phyloP scores from a whole-genome alignment of 35 echinoderm and acorn worm species.

The Amphiura filiformis region DNA sequence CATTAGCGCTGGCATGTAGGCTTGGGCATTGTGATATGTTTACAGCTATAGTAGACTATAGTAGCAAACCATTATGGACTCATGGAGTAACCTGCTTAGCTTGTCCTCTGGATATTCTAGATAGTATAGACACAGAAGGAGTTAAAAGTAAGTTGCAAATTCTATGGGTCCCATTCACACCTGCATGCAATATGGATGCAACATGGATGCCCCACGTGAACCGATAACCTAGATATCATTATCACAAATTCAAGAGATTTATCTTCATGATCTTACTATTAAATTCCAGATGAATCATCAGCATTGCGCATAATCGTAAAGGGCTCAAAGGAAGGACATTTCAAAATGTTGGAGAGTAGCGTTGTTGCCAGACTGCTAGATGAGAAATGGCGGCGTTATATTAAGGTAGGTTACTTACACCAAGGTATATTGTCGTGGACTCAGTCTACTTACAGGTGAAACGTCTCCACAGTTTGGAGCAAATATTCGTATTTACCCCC shows the following conservation, averaged over 20 bases:
- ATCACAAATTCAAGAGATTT: too few species aligned
- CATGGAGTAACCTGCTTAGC: slow-evolving; percentile 76
- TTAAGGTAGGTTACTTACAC: neutral
- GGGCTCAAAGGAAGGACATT: neutral
- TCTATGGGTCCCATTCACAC: too few species aligned
- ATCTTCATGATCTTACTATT: neutral
- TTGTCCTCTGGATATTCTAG: slow-evolving; percentile 73
- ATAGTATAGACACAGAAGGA: slow-evolving; percentile 72
- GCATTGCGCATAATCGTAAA: neutral
- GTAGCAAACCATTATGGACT: slow-evolving; percentile 72
- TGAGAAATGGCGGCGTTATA: neutral
- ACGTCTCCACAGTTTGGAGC: too few species aligned
- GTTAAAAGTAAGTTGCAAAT: slow-evolving; percentile 55
- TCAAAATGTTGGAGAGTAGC: neutral
- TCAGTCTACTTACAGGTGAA: too few species aligned
- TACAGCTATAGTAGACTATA: slow-evolving; percentile 54
- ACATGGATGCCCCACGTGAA: too few species aligned
- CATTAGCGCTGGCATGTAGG: slow-evolving; percentile 70
- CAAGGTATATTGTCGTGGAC: too few species aligned
- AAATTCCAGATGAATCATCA: neutral
- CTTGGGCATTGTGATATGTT: slow-evolving; percentile 80
- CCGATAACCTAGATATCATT: too few species aligned
- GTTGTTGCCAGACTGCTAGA: neutral
- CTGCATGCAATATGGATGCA: too few species aligned
- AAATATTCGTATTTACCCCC: too few species aligned